These are phyloP conservation scores for Abramis brama DNA, from an alignment of 2,113 vertebrate genomes.

Conservation along the genomic window DNA sequence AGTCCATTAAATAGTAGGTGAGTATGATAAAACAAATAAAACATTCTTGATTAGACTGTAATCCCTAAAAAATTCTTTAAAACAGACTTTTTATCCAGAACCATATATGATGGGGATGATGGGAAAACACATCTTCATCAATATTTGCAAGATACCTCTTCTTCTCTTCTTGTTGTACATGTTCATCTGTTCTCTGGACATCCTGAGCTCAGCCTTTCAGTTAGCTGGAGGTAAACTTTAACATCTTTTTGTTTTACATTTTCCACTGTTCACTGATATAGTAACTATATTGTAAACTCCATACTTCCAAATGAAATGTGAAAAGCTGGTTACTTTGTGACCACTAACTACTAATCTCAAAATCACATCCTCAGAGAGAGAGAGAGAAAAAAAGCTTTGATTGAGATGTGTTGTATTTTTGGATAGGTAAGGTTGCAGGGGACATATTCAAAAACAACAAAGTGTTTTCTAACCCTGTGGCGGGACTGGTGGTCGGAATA, in stretches of 20 bases:
- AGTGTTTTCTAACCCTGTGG: slow-evolving; percentile 91
- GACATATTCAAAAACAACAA: slow-evolving; percentile 90
- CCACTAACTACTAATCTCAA: neutral
- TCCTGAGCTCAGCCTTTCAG: slow-evolving; percentile 93
- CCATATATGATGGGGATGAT: neutral
- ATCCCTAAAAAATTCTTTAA: neutral
- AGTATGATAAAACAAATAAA: neutral
- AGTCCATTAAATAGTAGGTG: neutral
- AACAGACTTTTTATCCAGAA: neutral
- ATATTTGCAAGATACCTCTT: slow-evolving; percentile 82
- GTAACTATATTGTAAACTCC: neutral
- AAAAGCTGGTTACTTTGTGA: slow-evolving; percentile 3
- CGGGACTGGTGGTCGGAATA: slow-evolving; percentile 89
- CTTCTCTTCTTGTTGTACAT: slow-evolving; percentile 87
- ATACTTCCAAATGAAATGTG: neutral
- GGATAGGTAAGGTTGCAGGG: slow-evolving; percentile 87
- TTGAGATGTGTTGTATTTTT: slow-evolving; percentile 14
- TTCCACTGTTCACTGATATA: neutral
- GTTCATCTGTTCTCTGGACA: slow-evolving; percentile 90
- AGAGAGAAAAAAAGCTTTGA: neutral
- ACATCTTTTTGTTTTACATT: neutral
- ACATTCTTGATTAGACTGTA: neutral
- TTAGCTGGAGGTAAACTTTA: slow-evolving; percentile 84
- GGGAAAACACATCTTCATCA: slow-evolving; percentile 61
- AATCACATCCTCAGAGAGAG: neutral